Conservation (phyloP, 2,113 vertebrate genomes). For the Aspidoscelis tigris region DNA sequence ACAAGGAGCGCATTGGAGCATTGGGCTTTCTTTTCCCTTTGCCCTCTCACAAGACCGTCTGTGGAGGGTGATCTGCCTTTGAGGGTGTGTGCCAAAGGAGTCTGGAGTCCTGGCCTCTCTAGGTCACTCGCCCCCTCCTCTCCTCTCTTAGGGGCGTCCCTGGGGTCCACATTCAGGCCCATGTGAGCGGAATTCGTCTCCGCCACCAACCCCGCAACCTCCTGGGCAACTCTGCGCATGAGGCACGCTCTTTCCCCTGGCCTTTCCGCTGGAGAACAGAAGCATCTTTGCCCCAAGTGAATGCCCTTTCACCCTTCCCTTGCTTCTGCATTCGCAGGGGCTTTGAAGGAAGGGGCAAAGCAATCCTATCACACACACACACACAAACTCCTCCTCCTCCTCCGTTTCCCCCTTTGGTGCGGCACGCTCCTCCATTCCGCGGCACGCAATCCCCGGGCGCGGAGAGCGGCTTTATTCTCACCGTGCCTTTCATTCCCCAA, state of each 20-base stretch:
- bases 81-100: fast-evolving
- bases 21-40: not conserved
- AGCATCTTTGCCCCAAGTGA: fast-evolving
- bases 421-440: not conserved
- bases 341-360: not conserved
- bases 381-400: too few species aligned
- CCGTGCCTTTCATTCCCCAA: not conserved
- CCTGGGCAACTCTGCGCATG: not conserved
- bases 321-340: not conserved
- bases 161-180: not conserved
- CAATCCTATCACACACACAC: not conserved
- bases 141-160: not conserved
- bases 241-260: fast-evolving
- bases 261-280: fast-evolving
- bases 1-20: too few species aligned
- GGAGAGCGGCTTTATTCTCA: not conserved
- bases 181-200: not conserved
- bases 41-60: not conserved
- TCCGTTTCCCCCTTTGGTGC: not conserved
- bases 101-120: too few species aligned
- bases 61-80: not conserved
- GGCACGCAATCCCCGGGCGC: not conserved
- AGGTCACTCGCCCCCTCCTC: too few species aligned
- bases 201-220: not conserved
- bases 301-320: not conserved